Evolutionary conservation across 2,888 invertebrate genomes (phyloP).

Genomic region (Ophion ellenae): DNA sequence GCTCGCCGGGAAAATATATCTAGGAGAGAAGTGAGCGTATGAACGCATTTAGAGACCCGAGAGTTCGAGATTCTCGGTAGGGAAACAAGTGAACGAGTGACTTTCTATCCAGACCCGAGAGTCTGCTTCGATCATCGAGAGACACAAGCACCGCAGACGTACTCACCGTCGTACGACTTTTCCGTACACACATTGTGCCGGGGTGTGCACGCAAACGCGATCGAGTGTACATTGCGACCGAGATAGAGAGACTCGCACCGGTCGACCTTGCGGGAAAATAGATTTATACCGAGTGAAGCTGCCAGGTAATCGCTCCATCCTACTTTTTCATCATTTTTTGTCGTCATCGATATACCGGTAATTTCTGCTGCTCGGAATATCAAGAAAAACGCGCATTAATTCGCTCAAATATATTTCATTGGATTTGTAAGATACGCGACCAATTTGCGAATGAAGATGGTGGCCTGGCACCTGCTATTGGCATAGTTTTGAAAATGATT

Average conservation of each 20-base stretch:
- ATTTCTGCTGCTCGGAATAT: background rate
- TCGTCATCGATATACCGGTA: background rate
- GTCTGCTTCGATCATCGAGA: slow-evolving; percentile 57
- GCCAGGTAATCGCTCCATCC: slow-evolving; percentile 45
- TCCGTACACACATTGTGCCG: background rate
- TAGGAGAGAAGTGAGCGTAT: slow-evolving; percentile 35
- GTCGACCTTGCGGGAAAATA: slow-evolving; percentile 70
- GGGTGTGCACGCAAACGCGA: slow-evolving; percentile 35
- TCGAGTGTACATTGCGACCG: slow-evolving; percentile 47
- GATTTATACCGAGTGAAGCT: slow-evolving; percentile 49
- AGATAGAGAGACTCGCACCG: slow-evolving; percentile 62
- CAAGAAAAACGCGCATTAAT: background rate
- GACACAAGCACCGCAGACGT: slow-evolving; percentile 3
- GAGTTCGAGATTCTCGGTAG: slow-evolving; percentile 46
- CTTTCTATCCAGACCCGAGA: slow-evolving; percentile 59
- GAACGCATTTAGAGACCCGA: slow-evolving; percentile 32
- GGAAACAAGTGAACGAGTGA: slow-evolving; percentile 58
- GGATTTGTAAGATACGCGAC: background rate
- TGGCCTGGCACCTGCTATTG: too few species aligned
- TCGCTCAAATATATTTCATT: background rate
- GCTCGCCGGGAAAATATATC: slow-evolving; percentile 59
- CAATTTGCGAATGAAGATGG: too few species aligned
- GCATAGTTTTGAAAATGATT: too few species aligned
- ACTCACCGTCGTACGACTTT: slow-evolving; percentile 31
- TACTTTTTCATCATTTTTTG: slow-evolving; percentile 48